Percentiles rank a stretch among this genome's conserved stretches.
Evolutionary conservation across 2,113 vertebrate genomes (phyloP).

Genomic region (Grantiella picta): DNA sequence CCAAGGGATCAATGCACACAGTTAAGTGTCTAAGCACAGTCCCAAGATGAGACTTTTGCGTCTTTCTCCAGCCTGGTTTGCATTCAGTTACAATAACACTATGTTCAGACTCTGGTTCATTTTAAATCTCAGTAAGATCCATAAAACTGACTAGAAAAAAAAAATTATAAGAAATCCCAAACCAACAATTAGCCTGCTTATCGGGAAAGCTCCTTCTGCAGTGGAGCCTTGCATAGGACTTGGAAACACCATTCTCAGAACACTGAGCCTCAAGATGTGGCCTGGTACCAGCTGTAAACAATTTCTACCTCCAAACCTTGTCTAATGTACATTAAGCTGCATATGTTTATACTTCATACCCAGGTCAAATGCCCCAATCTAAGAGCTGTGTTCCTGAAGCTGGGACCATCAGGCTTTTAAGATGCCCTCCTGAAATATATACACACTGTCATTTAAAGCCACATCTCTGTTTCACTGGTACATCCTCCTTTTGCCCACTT

Average conservation of each 20-base stretch:
- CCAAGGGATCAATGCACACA: background rate
- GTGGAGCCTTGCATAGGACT: background rate
- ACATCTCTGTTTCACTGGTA: background rate
- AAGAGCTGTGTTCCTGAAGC: background rate
- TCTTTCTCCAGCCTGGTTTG: background rate
- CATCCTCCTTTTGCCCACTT: background rate
- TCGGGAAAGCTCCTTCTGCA: background rate
- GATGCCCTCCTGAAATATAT: background rate
- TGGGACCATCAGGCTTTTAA: background rate
- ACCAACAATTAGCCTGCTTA: background rate
- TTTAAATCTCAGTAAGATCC: background rate
- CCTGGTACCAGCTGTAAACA: background rate
- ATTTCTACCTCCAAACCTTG: background rate
- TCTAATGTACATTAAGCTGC: background rate
- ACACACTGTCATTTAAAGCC: background rate
- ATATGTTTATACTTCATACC: background rate
- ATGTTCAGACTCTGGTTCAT: background rate
- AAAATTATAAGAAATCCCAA: background rate
- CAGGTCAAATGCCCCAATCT: background rate
- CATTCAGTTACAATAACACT: background rate
- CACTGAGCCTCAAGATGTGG: background rate
- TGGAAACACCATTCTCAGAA: background rate
- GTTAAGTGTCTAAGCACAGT: background rate
- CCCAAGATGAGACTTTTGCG: background rate
- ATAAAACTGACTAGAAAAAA: background rate